Percentiles rank a stretch among this genome's conserved stretches.
These are phyloP conservation scores for Rallus limicola DNA, from an alignment of 2,113 vertebrate species.

Conservation along the genomic window DNA sequence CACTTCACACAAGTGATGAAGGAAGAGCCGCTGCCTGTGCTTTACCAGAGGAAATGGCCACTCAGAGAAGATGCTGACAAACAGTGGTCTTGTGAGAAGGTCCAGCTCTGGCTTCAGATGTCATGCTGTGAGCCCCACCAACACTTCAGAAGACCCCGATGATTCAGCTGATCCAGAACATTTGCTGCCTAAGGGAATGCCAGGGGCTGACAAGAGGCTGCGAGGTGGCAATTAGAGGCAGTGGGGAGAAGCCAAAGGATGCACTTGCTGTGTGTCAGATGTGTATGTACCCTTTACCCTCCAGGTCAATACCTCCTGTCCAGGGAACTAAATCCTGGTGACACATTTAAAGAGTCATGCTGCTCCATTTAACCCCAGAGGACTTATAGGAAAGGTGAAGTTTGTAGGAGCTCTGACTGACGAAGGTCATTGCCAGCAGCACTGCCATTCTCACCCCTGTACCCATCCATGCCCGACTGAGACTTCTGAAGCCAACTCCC, in stretches of 20 bases:
- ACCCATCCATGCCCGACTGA: no score
- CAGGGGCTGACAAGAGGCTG: no score
- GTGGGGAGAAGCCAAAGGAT: not conserved
- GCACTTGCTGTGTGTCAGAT: not conserved
- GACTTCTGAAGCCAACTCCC: not conserved
- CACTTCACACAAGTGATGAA: not conserved
- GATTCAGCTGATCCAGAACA: not conserved
- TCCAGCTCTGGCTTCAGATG: not conserved
- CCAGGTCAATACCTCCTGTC: not conserved
- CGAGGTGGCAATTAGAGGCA: not conserved
- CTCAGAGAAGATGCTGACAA: not conserved
- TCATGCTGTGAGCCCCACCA: not conserved
- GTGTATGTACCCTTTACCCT: not conserved
- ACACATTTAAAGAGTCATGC: not conserved
- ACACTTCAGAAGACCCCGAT: not conserved
- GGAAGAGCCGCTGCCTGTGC: not conserved
- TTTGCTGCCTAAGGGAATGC: not conserved
- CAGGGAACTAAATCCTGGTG: not conserved
- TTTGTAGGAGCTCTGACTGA: not conserved
- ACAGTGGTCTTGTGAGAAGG: accelerated
- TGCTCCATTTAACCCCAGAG: not conserved
- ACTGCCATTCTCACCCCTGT: not conserved
- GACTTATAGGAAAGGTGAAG: not conserved
- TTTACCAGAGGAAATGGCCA: accelerated
- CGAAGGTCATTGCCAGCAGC: not conserved